Conservation (phyloP, 2,888 invertebrate genomes). For the Coronaproctus castanopsis region DNA sequence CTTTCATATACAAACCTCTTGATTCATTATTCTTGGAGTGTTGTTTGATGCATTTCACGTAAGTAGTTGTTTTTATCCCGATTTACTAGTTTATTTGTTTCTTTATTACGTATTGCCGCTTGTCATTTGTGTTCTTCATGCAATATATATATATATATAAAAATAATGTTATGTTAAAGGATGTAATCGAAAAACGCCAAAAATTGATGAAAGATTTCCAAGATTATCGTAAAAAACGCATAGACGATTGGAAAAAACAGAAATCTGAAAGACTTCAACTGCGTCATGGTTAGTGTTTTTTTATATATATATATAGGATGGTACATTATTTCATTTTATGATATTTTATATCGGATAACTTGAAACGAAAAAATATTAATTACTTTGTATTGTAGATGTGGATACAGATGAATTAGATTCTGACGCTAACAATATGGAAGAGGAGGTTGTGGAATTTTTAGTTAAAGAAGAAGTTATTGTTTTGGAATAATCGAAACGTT, state of each 20-base stretch:
- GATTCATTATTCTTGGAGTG: too few relatives aligned
- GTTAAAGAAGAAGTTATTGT: conserved; percentile 79
- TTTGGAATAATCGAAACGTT: conserved; percentile 38
- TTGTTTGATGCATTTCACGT: too few relatives aligned
- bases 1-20: too few relatives aligned
- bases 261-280: conserved; percentile 65
- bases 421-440: conserved; percentile 68
- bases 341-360: not conserved
- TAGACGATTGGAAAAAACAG: conserved; percentile 52
- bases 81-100: too few relatives aligned
- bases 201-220: conserved; percentile 69
- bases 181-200: conserved; percentile 77
- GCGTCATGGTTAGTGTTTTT: conserved; percentile 51
- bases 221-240: conserved; percentile 54
- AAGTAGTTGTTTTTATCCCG: too few relatives aligned
- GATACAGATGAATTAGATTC: conserved; percentile 85
- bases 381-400: conserved; percentile 41
- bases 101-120: too few relatives aligned
- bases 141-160: too few relatives aligned
- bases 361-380: not conserved
- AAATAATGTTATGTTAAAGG: too few relatives aligned
- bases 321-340: not conserved
- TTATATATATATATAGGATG: not conserved
- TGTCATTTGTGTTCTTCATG: too few relatives aligned
- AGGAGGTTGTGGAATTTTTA: conserved; percentile 93